Evolutionary conservation across 2,113 vertebrate genomes (phyloP).

Genomic region (Megalops atlanticus): DNA sequence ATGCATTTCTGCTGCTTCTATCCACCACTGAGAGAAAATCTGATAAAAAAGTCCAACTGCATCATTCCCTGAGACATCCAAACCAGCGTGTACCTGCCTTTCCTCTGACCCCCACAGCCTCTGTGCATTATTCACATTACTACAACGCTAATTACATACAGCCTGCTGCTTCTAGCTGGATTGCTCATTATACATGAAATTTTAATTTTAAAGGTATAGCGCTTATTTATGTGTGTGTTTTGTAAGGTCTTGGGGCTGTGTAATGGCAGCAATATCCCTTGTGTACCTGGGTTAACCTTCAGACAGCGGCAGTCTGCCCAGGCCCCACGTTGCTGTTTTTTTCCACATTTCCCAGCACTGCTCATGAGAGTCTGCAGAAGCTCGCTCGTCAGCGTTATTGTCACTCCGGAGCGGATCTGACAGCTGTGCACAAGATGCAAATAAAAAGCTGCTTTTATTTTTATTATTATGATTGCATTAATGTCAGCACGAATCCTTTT

Average conservation of each 20-base stretch:
- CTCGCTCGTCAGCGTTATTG: background rate
- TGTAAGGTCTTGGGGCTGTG: background rate
- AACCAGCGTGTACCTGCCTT: background rate
- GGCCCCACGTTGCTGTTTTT: background rate
- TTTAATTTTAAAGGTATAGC: no score
- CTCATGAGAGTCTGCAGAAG: background rate
- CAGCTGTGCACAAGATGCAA: background rate
- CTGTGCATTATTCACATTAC: background rate
- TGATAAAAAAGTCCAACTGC: constrained; percentile 13
- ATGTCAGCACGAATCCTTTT: constrained; percentile 2
- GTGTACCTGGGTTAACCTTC: background rate
- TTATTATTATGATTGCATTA: constrained; percentile 13
- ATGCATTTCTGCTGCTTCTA: background rate
- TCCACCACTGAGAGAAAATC: background rate
- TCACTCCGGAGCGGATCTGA: background rate
- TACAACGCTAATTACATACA: background rate
- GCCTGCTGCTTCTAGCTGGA: background rate
- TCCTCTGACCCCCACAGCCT: background rate
- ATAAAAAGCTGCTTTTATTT: background rate
- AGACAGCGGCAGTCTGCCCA: background rate
- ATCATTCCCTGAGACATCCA: background rate
- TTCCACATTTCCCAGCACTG: background rate
- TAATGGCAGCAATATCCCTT: background rate
- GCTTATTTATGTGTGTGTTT: no score
- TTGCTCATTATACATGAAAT: background rate